phyloP scores from a whole-genome alignment of 2,888 invertebrate species.

The Hirtodrosophila confusa region DNA sequence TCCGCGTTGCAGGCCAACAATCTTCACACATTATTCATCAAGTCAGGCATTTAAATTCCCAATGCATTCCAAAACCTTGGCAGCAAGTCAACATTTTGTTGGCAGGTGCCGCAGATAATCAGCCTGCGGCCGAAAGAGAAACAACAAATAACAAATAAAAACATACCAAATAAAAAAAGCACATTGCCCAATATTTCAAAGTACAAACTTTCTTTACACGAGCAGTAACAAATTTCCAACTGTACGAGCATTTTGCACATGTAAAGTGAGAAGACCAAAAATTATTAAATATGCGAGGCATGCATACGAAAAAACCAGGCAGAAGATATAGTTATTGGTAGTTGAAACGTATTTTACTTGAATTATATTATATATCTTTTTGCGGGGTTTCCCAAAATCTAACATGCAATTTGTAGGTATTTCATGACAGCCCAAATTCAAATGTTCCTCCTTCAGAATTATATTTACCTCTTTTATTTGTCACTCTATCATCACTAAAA shows the following conservation, averaged over 20 bases:
- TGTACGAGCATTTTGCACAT: conserved; percentile 38
- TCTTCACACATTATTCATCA: conserved; percentile 15
- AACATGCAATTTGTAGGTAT: no score
- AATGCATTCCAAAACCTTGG: conserved; percentile 36
- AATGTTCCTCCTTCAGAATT: no score
- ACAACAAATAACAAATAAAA: conserved; percentile 17
- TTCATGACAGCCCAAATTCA: no score
- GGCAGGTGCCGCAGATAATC: conserved; percentile 51
- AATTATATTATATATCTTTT: conserved; percentile 1
- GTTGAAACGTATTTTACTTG: conserved; percentile 8
- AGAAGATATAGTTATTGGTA: conserved; percentile 13
- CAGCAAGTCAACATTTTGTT: conserved; percentile 42
- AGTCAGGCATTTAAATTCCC: conserved; percentile 38
- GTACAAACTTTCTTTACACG: conserved; percentile 62
- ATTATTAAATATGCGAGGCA: conserved; percentile 58
- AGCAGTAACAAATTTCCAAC: conserved; percentile 56
- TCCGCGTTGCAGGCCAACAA: conserved; percentile 4
- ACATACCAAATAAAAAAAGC: conserved; percentile 19
- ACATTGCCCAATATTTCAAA: conserved; percentile 46
- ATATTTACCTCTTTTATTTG: no score
- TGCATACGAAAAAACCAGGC: conserved; percentile 35
- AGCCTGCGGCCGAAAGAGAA: conserved; percentile 12
- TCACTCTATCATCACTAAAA: no score
- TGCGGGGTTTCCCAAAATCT: conserved; percentile 9
- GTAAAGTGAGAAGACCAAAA: conserved; percentile 51